Percentiles rank a stretch among this genome's conserved stretches.
phyloP scores from a whole-genome alignment of 2,113 vertebrate species.

The Coreoperca whiteheadi region DNA sequence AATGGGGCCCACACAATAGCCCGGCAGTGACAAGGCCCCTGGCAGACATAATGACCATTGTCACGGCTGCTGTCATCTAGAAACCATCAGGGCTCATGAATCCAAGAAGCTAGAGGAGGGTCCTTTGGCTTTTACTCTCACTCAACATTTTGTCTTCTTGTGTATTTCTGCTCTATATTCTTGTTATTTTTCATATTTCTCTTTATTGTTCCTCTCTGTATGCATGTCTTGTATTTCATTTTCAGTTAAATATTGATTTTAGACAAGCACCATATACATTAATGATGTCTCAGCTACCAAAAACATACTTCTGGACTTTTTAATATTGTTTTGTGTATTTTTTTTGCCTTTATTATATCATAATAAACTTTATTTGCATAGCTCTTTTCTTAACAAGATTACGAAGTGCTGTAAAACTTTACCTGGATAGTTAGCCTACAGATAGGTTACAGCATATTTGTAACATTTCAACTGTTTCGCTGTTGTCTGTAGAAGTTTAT shows the following conservation, averaged over 20 bases:
- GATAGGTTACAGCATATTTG: no score
- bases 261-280: not conserved
- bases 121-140: not conserved
- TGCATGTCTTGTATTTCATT: not conserved
- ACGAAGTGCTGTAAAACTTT: no score
- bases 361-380: no score
- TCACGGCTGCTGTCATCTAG: constrained; percentile 71
- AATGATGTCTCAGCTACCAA: not conserved
- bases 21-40: constrained; percentile 71
- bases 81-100: constrained; percentile 72
- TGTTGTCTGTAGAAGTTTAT: no score
- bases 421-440: no score
- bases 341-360: not conserved
- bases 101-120: constrained; percentile 26
- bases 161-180: not conserved
- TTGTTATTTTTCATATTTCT: not conserved
- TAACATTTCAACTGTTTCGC: no score
- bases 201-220: not conserved
- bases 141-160: not conserved
- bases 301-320: not conserved
- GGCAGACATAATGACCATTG: constrained; percentile 82
- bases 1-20: constrained; percentile 79
- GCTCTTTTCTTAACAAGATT: no score
- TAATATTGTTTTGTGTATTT: not conserved
- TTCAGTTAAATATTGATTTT: constrained; percentile 1